phyloP scores from a whole-genome alignment of 2,888 invertebrate species.

The Apocheima hispidaria region DNA sequence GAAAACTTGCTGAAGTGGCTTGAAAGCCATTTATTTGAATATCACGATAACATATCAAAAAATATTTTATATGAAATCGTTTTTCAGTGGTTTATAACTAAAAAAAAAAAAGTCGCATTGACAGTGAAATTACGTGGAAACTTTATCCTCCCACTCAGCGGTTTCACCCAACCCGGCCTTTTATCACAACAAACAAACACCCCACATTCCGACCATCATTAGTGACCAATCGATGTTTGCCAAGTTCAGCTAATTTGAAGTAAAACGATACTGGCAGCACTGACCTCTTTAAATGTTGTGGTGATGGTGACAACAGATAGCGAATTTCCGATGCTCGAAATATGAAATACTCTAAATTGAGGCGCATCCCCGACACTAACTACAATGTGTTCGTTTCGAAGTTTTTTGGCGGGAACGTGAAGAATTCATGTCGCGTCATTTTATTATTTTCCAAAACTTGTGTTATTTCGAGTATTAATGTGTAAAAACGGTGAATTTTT shows the following conservation, averaged over 20 bases:
- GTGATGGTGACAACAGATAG: conserved; percentile 1
- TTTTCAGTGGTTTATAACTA: background rate
- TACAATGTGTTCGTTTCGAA: no score
- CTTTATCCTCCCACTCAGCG: conserved; percentile 37
- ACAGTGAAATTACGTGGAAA: conserved; percentile 15
- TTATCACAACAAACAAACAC: conserved; percentile 45
- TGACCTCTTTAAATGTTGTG: conserved; percentile 1
- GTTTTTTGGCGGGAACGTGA: no score
- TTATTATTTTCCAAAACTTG: no score
- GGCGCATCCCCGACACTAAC: no score
- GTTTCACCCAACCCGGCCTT: conserved; percentile 39
- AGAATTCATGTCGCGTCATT: no score
- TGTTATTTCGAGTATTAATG: no score
- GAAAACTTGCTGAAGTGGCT: no score
- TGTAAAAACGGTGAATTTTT: no score
- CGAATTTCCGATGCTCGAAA: background rate
- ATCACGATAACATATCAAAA: no score
- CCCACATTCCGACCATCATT: conserved; percentile 47
- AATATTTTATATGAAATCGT: no score
- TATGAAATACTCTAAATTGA: no score
- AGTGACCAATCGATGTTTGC: conserved; percentile 50
- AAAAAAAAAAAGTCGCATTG: background rate
- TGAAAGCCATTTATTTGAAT: no score
- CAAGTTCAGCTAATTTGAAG: conserved; percentile 36
- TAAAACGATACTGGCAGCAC: conserved; percentile 29